Evolutionary conservation across 2,888 invertebrate species (phyloP).

Genomic region (Thera obeliscata): DNA sequence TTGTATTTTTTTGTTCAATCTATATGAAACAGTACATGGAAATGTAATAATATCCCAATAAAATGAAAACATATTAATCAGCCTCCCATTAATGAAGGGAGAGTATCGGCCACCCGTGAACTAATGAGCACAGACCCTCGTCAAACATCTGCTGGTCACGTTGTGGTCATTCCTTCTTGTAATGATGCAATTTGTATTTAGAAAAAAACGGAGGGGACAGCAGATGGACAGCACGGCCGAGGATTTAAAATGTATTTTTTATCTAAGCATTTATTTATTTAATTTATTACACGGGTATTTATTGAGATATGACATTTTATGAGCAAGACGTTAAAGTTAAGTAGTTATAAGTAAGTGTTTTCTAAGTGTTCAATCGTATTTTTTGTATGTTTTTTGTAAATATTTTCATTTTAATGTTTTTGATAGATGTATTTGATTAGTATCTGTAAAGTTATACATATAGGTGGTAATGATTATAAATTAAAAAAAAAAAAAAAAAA

Average conservation of each 20-base stretch:
- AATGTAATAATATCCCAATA: slow-evolving; percentile 5
- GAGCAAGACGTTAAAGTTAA: too few species aligned
- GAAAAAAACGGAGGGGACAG: neutral
- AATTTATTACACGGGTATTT: too few species aligned
- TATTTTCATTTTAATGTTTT: too few species aligned
- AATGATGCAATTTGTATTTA: slow-evolving; percentile 38
- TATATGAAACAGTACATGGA: neutral
- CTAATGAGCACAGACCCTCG: slow-evolving; percentile 45
- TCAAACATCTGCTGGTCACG: slow-evolving; percentile 44
- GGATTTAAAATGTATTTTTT: neutral
- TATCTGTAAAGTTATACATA: too few species aligned
- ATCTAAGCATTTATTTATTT: too few species aligned
- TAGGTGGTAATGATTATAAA: too few species aligned
- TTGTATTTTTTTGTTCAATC: neutral
- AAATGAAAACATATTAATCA: slow-evolving; percentile 32
- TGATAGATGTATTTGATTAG: too few species aligned
- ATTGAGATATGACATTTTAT: too few species aligned
- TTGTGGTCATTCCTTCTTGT: slow-evolving; percentile 40
- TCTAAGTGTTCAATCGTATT: too few species aligned
- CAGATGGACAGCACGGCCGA: neutral
- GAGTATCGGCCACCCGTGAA: slow-evolving; percentile 33
- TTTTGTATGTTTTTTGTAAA: too few species aligned
- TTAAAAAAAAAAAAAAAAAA: too few species aligned
- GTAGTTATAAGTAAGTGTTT: too few species aligned
- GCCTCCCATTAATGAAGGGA: slow-evolving; percentile 22